These are phyloP conservation scores for Melangyna quadrimaculata DNA, from an alignment of 2,888 invertebrate genomes.

Conservation along the genomic window DNA sequence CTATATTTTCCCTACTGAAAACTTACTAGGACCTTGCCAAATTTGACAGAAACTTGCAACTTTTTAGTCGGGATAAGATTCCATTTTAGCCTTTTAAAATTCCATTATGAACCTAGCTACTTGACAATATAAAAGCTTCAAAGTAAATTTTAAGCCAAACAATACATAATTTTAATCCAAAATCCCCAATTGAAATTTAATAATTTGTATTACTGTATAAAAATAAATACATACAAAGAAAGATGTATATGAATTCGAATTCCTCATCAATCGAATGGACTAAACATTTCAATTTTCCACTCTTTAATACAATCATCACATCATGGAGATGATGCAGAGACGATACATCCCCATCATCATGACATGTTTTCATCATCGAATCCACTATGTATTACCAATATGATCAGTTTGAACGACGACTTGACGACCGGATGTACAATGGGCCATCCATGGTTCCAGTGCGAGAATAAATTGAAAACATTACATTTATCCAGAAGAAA, in stretches of 20 bases:
- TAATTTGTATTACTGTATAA: background rate
- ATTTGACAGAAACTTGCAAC: no score
- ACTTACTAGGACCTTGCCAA: no score
- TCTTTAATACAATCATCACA: slow-evolving; percentile 32
- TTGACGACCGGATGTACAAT: background rate
- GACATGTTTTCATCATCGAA: slow-evolving; percentile 37
- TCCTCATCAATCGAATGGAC: slow-evolving; percentile 18
- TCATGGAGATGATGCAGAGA: slow-evolving; percentile 1
- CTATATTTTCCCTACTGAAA: no score
- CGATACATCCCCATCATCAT: slow-evolving; percentile 6
- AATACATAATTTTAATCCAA: background rate
- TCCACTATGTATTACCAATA: slow-evolving; percentile 5
- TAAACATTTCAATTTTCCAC: slow-evolving; percentile 36
- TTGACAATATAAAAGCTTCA: no score
- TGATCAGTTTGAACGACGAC: background rate
- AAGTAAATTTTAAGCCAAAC: no score
- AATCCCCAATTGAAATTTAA: no score
- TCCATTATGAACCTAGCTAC: no score
- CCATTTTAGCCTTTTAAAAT: no score
- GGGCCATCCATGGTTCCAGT: background rate
- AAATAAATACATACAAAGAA: background rate
- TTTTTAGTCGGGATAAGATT: no score
- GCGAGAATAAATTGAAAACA: background rate
- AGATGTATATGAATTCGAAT: background rate
- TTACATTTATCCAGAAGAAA: background rate